phyloP scores from a whole-genome alignment of 2,113 vertebrate species.

The Callipepla squamata region DNA sequence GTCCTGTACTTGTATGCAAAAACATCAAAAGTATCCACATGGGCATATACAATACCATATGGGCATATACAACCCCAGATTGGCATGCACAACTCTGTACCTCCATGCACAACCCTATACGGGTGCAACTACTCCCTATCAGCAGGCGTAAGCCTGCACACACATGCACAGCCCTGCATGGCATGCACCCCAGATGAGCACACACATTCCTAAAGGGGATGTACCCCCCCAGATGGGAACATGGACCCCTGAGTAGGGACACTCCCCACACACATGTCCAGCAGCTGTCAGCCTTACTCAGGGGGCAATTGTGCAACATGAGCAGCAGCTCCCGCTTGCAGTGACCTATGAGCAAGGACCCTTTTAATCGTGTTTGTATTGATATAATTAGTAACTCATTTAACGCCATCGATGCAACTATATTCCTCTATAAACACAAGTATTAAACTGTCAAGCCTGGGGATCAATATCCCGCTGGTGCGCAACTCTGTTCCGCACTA shows the following conservation, averaged over 20 bases:
- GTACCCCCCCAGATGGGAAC: neutral
- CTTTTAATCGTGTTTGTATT: slow-evolving; percentile 76
- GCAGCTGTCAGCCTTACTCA: neutral
- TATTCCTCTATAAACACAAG: slow-evolving; percentile 76
- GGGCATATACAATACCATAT: neutral
- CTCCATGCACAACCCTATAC: rapidly evolving
- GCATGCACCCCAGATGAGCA: neutral
- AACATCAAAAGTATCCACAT: neutral
- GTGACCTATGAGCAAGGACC: slow-evolving; percentile 71
- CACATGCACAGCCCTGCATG: rapidly evolving
- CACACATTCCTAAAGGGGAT: neutral
- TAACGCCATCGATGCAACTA: slow-evolving; percentile 73
- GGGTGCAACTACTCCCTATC: neutral
- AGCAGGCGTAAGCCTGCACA: rapidly evolving
- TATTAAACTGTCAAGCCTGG: slow-evolving; percentile 67
- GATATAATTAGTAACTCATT: slow-evolving; percentile 80
- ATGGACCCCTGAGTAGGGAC: rapidly evolving
- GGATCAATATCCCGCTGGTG: neutral
- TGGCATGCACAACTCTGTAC: rapidly evolving
- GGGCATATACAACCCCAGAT: rapidly evolving
- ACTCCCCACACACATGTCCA: rapidly evolving
- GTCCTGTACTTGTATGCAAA: rapidly evolving
- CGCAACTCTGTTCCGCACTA: rapidly evolving
- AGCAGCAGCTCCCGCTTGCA: neutral
- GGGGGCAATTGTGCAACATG: slow-evolving; percentile 39